Base-by-base conservation (phyloP, 2,888 invertebrate genomes). In the Bellardia pandia region DNA sequence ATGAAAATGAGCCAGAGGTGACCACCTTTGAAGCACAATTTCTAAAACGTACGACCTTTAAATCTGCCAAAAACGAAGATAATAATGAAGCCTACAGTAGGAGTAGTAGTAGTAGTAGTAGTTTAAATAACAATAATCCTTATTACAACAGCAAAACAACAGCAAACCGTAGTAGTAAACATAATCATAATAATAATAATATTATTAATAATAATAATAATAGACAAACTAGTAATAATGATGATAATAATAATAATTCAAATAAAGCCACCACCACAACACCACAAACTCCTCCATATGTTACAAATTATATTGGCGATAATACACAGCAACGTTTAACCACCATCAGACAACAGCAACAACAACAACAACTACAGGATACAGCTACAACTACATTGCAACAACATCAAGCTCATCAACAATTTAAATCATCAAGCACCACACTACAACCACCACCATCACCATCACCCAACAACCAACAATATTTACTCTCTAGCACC, bases 291-390 rank as follows among this genome's bases (percentile, higher is more conserved):
- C 91, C 92, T 72, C 93, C 94, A 90, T 93, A 94, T 90, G 94
- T 94, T 83, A 94, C 94, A 89, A 95, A 94, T 92, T 95, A 94
- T 91, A 94, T 93, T 89, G 93, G 92, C 88, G 93, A 93, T 79
- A 93, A 93, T 89, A 93, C 91, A 87, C 92, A 93, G 86, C 92
- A 93, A 89, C 92, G 92, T 90, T 90, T 91, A 90, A 91, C 93
- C 75, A 86, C 90, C 88, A 90, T 91, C 88, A 90, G 90, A 80
- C 79, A 77, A 33, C 81, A 84, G 87, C 89, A 89, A 81, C 89
- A 88, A 45, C 85, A 48, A 60, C 88, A 88, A 56, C 76, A 83
- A 56, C 87, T 89, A 88, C 88, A 89, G 83, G 85, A 84, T 82
- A 58, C 64, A 74, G 64, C 75, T 71, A 68, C 79, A 58, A 72